Evolutionary conservation across 2,888 invertebrate genomes (phyloP).

Genomic region (Orthosia gracilis): DNA sequence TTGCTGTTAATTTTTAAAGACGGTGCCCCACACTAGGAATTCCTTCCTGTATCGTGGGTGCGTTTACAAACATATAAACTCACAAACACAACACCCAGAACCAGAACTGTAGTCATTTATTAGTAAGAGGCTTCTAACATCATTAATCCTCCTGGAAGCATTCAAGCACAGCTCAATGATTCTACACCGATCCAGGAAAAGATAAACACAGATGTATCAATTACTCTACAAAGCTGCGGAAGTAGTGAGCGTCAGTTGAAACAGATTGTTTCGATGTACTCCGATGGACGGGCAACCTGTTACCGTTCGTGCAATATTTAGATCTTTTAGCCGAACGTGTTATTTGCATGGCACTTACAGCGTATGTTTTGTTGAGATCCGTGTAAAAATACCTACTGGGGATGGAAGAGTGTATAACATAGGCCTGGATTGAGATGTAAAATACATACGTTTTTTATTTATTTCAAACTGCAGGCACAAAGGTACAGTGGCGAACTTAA

Average conservation of each 20-base stretch:
- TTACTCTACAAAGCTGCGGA: slow-evolving; percentile 37
- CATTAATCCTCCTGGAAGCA: not conserved
- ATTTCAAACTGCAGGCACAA: too few relatives aligned
- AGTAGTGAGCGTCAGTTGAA: slow-evolving; percentile 23
- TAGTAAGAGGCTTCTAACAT: not conserved
- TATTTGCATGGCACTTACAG: slow-evolving; percentile 29
- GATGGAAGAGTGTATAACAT: not conserved
- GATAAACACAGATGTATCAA: slow-evolving; percentile 32
- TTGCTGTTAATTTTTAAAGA: too few relatives aligned
- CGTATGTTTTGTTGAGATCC: slow-evolving; percentile 5
- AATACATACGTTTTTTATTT: not conserved
- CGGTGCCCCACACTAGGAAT: too few relatives aligned
- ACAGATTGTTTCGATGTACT: slow-evolving; percentile 48
- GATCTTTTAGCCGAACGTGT: slow-evolving; percentile 27
- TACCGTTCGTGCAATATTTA: slow-evolving; percentile 50
- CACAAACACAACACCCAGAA: too few relatives aligned
- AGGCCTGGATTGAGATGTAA: too few relatives aligned
- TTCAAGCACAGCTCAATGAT: too few relatives aligned
- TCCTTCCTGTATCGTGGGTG: too few relatives aligned
- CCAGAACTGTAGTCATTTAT: not conserved
- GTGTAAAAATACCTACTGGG: not conserved
- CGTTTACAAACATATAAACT: too few relatives aligned
- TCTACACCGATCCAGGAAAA: slow-evolving; percentile 10
- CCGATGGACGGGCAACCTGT: slow-evolving; percentile 56
- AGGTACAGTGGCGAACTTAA: too few relatives aligned